Evolutionary conservation across 1,140 invertebrate genomes (phyloP), one percentile per base, ranked within the genome.

Genomic region (Elymnias hypermnestra): DNA sequence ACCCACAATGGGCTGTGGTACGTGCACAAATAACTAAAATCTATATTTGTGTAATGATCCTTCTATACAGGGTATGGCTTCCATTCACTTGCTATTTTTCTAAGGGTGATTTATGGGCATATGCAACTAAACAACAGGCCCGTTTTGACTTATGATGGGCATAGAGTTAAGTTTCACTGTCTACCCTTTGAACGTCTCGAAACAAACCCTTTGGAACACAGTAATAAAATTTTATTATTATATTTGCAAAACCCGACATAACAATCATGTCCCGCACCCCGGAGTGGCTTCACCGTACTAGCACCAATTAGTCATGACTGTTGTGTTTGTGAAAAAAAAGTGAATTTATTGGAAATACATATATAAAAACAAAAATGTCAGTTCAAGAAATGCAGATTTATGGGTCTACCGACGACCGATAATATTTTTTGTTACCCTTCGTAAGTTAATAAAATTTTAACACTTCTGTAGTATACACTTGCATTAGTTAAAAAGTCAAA

Each of bases 11-110:
- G 47, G 26, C 48, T 49, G 51, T 65, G 68, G 65, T 67, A 77
- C 76, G 82, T 85, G 77, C 64, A 78, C 61, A 69, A 76, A 74
- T 66, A 67, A 57, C 64, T 72, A 76, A 83, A 82, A 82, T 74
- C 74, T 79, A 82, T 83, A 85, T 85, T 85, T 85, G 77, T 83
- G 69, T 85, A 85, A 83, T 81, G 81, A 84, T 78, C 60, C n/a
- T 66, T 54, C 72, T 69, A 82, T 84, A 79, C 73, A 81, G 67
- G 72, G 54, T 53, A 72, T 47, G 51, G 40, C 50, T 57, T 49
- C 66, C 63, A 69, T 78, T 76, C 63, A 72, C 42, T 39, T 47
- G 52, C 52, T 54, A 58, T 66, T 70, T 68, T 72, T 71, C 62
- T 66, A 53, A 62, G 53, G 57, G 57, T 77, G 76, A 84, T 84